Conservation (phyloP, 2,797 vertebrate genomes). For the Gymnothorax javanicus region DNA sequence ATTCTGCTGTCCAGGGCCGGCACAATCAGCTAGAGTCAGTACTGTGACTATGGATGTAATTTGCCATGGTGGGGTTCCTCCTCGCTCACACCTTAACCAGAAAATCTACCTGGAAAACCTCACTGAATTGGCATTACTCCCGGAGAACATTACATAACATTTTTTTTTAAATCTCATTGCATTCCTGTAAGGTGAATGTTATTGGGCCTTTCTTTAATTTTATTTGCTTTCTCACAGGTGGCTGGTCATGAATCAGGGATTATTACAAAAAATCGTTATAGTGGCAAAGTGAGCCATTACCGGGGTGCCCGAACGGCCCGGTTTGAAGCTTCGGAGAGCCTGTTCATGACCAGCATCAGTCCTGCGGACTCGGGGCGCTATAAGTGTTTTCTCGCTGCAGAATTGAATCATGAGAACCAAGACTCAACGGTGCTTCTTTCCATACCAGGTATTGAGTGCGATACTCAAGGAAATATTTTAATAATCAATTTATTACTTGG, state of each 20-base stretch:
- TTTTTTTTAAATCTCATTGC: no score
- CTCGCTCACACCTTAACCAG: no score
- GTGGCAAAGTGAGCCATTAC: accelerated
- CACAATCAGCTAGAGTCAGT: no score
- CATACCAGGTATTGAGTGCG: conserved; percentile 57
- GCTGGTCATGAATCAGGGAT: conserved; percentile 33
- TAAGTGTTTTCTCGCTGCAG: conserved; percentile 53
- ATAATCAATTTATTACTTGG: not conserved
- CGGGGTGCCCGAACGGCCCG: accelerated
- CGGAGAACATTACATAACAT: no score
- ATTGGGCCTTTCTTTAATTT: not conserved
- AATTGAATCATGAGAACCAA: conserved; percentile 45
- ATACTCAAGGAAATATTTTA: not conserved
- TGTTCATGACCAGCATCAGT: conserved; percentile 50
- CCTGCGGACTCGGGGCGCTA: conserved; percentile 61
- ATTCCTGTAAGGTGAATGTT: not conserved
- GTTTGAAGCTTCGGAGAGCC: conserved; percentile 33
- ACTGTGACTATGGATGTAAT: no score
- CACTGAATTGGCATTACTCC: no score
- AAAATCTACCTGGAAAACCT: no score
- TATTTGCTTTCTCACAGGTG: not conserved
- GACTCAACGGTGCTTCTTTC: conserved; percentile 18
- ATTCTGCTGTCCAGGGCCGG: no score
- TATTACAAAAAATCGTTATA: conserved; percentile 23
- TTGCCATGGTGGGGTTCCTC: no score